A percentile compares a stretch with the other conserved stretches of the same genome.
phyloP scores from a whole-genome alignment of 2,888 invertebrate species.

The Crossocerus cetratus region DNA sequence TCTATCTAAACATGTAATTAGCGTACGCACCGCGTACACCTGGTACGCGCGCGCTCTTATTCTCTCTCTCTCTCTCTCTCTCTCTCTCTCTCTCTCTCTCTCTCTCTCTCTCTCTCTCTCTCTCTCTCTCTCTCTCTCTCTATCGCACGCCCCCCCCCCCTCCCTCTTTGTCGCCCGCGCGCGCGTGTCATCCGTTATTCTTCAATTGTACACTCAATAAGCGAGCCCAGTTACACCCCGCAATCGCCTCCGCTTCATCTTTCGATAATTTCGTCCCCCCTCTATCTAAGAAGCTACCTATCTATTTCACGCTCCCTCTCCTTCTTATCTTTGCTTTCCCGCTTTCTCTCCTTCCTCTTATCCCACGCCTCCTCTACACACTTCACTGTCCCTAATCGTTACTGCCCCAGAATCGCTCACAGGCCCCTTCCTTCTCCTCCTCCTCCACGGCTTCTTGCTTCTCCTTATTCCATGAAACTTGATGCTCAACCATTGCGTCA shows the following conservation, averaged over 20 bases:
- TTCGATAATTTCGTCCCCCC: neutral
- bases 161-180: no score
- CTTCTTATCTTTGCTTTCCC: slow-evolving; percentile 16
- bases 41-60: slow-evolving; percentile 58
- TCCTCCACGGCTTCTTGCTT: neutral
- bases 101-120: slow-evolving; percentile 7
- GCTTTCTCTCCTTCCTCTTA: neutral
- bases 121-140: slow-evolving; percentile 10
- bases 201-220: slow-evolving; percentile 15
- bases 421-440: neutral
- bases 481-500: slow-evolving; percentile 28
- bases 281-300: slow-evolving; percentile 22
- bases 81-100: slow-evolving; percentile 22
- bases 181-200: slow-evolving; percentile 18
- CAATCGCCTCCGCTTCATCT: slow-evolving; percentile 6
- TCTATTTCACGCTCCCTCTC: slow-evolving; percentile 33
- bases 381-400: neutral
- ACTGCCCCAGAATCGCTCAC: no score
- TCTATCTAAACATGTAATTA: slow-evolving; percentile 66
- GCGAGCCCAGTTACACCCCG: slow-evolving; percentile 28
- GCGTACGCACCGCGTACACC: slow-evolving; percentile 57
- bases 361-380: neutral
- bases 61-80: slow-evolving; percentile 46
- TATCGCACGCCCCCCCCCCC: no score
- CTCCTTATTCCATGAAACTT: slow-evolving; percentile 23